Conservation (phyloP, 2,113 vertebrate species). For the Serilophus lunatus region DNA sequence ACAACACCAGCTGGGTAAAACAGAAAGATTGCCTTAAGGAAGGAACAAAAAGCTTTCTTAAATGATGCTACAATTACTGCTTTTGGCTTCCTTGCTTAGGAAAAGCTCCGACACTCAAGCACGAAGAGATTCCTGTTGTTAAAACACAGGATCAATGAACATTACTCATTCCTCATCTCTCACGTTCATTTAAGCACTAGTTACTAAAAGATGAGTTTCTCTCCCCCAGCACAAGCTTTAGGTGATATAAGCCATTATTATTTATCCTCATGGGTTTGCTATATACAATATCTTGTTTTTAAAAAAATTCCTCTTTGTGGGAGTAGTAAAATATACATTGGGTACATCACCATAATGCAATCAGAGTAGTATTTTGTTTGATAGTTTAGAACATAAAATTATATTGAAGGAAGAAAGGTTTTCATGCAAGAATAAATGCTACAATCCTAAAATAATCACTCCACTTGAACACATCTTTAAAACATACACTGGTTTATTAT, state of each 20-base stretch:
- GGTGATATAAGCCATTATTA: neutral
- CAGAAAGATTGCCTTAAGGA: neutral
- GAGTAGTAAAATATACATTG: neutral
- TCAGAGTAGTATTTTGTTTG: neutral
- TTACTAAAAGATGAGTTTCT: neutral
- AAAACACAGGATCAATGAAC: neutral
- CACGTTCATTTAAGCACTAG: neutral
- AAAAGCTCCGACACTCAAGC: neutral
- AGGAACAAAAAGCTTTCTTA: neutral
- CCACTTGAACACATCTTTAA: neutral
- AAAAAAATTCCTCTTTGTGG: neutral
- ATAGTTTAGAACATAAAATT: neutral
- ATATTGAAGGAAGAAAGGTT: neutral
- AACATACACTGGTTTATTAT: neutral
- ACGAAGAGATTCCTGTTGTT: neutral
- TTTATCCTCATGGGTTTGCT: neutral
- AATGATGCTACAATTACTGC: neutral
- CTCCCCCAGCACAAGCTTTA: neutral
- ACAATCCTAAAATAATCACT: constrained; percentile 8
- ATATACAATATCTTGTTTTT: neutral
- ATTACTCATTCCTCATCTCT: neutral
- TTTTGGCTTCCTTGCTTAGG: neutral
- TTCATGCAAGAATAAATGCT: neutral
- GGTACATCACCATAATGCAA: neutral
- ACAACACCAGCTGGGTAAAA: neutral